Base-by-base conservation (phyloP, 2,888 invertebrate genomes). In the Dasypogon diadema region DNA sequence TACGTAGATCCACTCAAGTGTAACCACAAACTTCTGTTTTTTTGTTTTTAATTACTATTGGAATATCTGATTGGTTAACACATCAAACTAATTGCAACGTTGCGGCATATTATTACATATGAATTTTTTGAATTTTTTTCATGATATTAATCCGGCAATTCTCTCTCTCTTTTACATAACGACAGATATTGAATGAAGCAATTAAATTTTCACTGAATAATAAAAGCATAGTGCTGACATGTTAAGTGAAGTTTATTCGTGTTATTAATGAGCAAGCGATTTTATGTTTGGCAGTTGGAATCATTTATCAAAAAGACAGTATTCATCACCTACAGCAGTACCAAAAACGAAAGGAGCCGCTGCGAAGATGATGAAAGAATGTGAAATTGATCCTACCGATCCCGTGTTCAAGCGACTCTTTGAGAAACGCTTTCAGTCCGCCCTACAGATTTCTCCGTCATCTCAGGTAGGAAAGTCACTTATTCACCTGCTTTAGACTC, bases 341-440 rank as follows among this genome's bases (percentile, higher is more conserved):
- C n/a, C n/a, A n/a, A n/a, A n/a, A n/a, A n/a, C n/a, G n/a, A n/a
- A n/a, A n/a, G n/a, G n/a, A n/a, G n/a, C n/a, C n/a, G n/a, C 34
- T 6, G 34, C 1, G 10, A 82, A 79, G 79, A 84, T 84, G 84
- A 83, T 83, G 84, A 78, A 79, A 14, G 84, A 84, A 80, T 82
- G 80, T 76, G 74, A 81, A 75, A 79, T 83, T 46, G 82, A 81
- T 76, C 80, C 81, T 60, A 81, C 80, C 75, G 82, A 83, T 79
- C 83, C 83, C 5, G 78, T 82, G 68, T 82, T 81, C 78, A 74
- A 79, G 46, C 74, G 79, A 73, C 78, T 74, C 21, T 74, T 42
- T 22, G 54, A 46, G n/a, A 68, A 48, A 24, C 24, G 26, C 63
- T 37, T 34, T 1, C 46, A 46, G 24, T 22, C 34, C n/a, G 22